Percentiles rank a stretch among this genome's conserved stretches.
Evolutionary conservation across 2,113 vertebrate genomes (phyloP).

Genomic region (Mus spicilegus): DNA sequence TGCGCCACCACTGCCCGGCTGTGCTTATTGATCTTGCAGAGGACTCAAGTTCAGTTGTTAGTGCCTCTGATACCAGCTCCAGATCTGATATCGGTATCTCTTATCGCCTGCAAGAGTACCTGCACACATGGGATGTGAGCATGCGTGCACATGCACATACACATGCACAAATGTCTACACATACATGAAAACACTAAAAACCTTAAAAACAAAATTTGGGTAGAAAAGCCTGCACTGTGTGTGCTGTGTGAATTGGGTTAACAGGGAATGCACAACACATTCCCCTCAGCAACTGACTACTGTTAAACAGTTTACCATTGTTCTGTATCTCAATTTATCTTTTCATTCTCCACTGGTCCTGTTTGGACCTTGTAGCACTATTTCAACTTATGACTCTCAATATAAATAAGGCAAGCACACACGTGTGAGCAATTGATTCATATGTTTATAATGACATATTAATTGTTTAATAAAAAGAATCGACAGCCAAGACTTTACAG

Average conservation of each 20-base stretch:
- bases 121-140: not conserved
- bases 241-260: not conserved
- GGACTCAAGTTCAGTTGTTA: not conserved
- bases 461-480: conserved; percentile 19
- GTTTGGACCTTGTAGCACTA: not conserved
- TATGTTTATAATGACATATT: not conserved
- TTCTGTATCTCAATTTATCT: not conserved
- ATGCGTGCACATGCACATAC: too few species aligned
- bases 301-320: not conserved
- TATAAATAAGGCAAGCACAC: conserved; percentile 5
- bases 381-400: conserved; percentile 22
- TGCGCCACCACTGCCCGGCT: too few species aligned
- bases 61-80: not conserved
- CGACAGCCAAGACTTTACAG: conserved; percentile 2
- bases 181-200: not conserved
- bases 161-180: not conserved
- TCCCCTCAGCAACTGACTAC: not conserved
- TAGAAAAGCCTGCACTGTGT: not conserved
- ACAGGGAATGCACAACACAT: rapidly evolving
- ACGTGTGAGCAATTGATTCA: not conserved
- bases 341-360: not conserved
- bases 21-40: not conserved
- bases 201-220: not conserved
- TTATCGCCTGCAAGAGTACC: not conserved
- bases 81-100: not conserved